Evolutionary conservation across 1,140 invertebrate species (phyloP), one percentile per base, ranked within the genome.

Genomic region (Cyclargus thomasi): DNA sequence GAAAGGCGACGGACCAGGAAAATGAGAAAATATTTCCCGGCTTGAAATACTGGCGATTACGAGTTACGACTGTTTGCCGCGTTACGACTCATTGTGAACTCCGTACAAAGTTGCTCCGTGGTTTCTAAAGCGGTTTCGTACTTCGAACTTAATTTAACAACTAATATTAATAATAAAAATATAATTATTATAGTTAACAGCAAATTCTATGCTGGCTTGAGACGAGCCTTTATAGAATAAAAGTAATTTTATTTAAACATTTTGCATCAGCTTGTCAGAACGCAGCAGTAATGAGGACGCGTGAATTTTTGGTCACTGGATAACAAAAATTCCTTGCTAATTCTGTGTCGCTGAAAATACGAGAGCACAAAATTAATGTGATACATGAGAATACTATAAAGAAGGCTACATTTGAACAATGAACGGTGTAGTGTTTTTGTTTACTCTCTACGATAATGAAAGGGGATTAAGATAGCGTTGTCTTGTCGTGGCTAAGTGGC

Each of bases 1-100:
- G 74, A 77, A 79, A 81, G 78, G 72, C 74, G 70, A 70, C 22
- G 67, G 57, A 47, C 36, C 35, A 47, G 14, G 39, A 23, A 53
- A 67, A 57, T 67, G 64, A 47, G 21, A 18, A 59, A 59, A 59
- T 20, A 21, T 59, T 59, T 59, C 10, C 55, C 20, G 55, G 17
- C 10, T 59, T 8, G 17, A 21, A 21, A 18, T 20, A 59, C 10
- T 10, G 20, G 18, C 55, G 17, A 47, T 47, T 47, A 47, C 14
- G 39, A 47, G 39, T 47, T 47, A 47, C 10, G 62, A 63, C 36
- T 63, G 62, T 39, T 63, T 29, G 62, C 14, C 39, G 10, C 39
- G 39, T 47, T 47, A 47, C 39, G 39, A 47, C 39, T 47, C 39
- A 47, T 47, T 47, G 39, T 47, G 14, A 47, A 47, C 39, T 47